phyloP scores from a whole-genome alignment of 2,113 vertebrate species.

The Scytalopus superciliaris region DNA sequence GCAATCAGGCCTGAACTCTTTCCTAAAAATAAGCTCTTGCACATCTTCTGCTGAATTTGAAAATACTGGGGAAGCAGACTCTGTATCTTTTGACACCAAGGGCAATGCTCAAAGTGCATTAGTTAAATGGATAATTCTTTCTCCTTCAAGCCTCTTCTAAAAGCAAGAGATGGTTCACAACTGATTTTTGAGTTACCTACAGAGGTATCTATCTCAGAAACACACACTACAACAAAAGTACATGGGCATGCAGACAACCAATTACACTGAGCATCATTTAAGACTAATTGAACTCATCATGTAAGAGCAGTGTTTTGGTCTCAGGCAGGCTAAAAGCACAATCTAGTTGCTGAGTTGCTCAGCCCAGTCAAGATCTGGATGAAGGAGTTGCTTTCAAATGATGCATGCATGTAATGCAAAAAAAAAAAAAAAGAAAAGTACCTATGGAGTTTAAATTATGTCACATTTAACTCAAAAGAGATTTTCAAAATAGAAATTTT shows the following conservation, averaged over 20 bases:
- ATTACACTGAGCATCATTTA: background rate
- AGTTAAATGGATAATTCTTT: background rate
- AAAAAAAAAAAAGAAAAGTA: background rate
- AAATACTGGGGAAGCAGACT: background rate
- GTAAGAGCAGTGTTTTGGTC: background rate
- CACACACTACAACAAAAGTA: background rate
- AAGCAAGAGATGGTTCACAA: background rate
- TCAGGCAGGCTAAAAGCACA: background rate
- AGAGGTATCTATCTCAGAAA: background rate
- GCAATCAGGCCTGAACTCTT: background rate
- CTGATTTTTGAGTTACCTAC: background rate
- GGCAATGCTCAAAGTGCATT: background rate
- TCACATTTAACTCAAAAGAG: background rate
- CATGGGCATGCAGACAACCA: background rate
- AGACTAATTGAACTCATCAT: background rate
- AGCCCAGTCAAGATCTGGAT: background rate
- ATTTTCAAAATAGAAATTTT: background rate
- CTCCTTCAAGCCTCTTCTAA: background rate
- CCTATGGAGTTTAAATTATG: background rate
- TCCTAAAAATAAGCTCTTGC: background rate
- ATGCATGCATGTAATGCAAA: background rate
- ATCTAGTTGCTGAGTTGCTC: background rate
- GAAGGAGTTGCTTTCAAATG: background rate
- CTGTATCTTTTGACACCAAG: background rate
- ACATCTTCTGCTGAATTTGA: background rate